Percentiles rank a stretch among this genome's conserved stretches.
Conservation (phyloP, 35 echinoderm and acorn worm species). For the Anneissia japonica region DNA sequence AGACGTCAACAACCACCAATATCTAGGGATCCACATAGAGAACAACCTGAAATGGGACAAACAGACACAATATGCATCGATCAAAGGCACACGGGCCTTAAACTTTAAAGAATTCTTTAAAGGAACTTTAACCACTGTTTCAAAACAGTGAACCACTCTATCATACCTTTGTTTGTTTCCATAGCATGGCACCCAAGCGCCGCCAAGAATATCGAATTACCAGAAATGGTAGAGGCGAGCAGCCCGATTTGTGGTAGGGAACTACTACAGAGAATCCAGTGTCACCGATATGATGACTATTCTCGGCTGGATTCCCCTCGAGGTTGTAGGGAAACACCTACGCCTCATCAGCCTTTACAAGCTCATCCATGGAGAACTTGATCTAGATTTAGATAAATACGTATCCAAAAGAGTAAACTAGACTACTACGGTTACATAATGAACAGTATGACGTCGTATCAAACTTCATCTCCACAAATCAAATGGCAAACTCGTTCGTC, state of each 20-base stretch:
- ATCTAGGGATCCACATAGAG: slow-evolving; percentile 1
- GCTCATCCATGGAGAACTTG: neutral
- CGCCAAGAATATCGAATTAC: neutral
- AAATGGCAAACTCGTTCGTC: neutral
- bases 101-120: too few relatives aligned
- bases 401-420: neutral
- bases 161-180: slow-evolving; percentile 2
- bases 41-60: slow-evolving; percentile 19
- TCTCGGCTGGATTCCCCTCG: neutral
- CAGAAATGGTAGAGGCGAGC: slow-evolving; percentile 16
- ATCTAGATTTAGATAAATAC: neutral
- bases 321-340: neutral
- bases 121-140: neutral
- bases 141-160: neutral
- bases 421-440: neutral
- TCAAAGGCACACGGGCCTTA: slow-evolving; percentile 2
- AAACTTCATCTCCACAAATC: too few relatives aligned
- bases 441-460: too few relatives aligned
- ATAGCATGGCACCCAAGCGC: slow-evolving; percentile 7
- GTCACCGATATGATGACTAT: neutral
- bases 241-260: neutral
- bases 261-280: neutral
- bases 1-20: slow-evolving; percentile 7
- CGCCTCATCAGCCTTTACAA: neutral
- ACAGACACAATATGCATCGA: neutral